These are phyloP conservation scores for Chelmon rostratus DNA, from an alignment of 2,797 vertebrate species.

Conservation along the genomic window DNA sequence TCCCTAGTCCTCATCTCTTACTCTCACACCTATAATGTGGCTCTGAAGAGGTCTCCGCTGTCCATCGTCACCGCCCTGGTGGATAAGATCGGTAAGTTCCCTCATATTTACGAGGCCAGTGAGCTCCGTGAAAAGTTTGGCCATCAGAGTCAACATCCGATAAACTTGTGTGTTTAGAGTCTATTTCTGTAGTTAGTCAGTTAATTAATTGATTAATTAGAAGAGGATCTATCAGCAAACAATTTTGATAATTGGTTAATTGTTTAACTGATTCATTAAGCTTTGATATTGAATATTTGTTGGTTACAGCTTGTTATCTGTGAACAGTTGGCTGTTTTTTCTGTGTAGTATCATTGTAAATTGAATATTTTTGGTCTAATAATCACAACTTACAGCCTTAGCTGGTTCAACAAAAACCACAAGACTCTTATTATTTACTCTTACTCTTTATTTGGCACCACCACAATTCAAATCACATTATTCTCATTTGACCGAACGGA, in stretches of 20 bases:
- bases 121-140: neutral
- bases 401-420: neutral
- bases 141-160: no score
- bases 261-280: no score
- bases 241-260: no score
- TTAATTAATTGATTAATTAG: no score
- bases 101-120: no score
- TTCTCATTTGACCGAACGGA: neutral
- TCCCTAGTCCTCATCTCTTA: constrained; percentile 95
- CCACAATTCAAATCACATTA: neutral
- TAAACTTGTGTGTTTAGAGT: no score
- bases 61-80: constrained; percentile 98
- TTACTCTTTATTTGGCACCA: neutral
- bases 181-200: no score
- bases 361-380: neutral
- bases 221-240: no score
- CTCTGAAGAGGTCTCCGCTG: constrained; percentile 88
- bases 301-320: no score
- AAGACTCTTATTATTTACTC: neutral
- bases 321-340: no score
- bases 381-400: neutral
- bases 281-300: no score
- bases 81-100: constrained; percentile 94
- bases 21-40: constrained; percentile 90
- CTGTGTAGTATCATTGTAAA: no score